These are phyloP conservation scores for Thunnus thynnus DNA, from an alignment of 2,113 vertebrate species.

Conservation along the genomic window DNA sequence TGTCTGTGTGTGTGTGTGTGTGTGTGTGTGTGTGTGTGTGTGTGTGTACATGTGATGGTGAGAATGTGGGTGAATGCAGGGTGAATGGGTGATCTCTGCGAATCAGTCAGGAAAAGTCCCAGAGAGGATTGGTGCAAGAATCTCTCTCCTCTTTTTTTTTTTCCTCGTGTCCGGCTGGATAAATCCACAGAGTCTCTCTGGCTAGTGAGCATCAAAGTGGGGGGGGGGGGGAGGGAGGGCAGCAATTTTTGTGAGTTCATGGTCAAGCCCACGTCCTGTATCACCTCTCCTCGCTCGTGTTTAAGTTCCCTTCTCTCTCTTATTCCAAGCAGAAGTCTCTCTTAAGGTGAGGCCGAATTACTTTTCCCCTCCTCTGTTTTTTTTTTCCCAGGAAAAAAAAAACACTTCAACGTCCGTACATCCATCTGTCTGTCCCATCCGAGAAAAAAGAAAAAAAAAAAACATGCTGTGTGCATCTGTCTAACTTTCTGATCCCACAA, in stretches of 20 bases:
- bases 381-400: slow-evolving; percentile 40
- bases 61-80: slow-evolving; percentile 57
- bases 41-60: slow-evolving; percentile 59
- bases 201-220: slow-evolving; percentile 53
- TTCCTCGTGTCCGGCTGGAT: slow-evolving; percentile 65
- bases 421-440: slow-evolving; percentile 31
- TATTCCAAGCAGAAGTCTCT: slow-evolving; percentile 64
- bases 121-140: slow-evolving; percentile 71
- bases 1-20: slow-evolving; percentile 40
- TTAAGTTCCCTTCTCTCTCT: slow-evolving; percentile 37
- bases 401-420: slow-evolving; percentile 18
- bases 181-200: slow-evolving; percentile 80
- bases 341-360: slow-evolving; percentile 39
- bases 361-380: slow-evolving; percentile 10
- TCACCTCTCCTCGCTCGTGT: slow-evolving; percentile 26
- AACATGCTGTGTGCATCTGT: slow-evolving; percentile 23
- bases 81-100: slow-evolving; percentile 69
- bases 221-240: slow-evolving; percentile 8
- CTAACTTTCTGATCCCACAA: slow-evolving; percentile 33
- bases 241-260: slow-evolving; percentile 54
- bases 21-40: slow-evolving; percentile 51
- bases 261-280: slow-evolving; percentile 38
- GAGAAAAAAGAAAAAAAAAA: slow-evolving; percentile 11
- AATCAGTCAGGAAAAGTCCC: slow-evolving; percentile 70
- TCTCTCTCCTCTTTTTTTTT: slow-evolving; percentile 58